Evolutionary conservation across 2,113 vertebrate genomes (phyloP).

Genomic region (Petaurus breviceps): DNA sequence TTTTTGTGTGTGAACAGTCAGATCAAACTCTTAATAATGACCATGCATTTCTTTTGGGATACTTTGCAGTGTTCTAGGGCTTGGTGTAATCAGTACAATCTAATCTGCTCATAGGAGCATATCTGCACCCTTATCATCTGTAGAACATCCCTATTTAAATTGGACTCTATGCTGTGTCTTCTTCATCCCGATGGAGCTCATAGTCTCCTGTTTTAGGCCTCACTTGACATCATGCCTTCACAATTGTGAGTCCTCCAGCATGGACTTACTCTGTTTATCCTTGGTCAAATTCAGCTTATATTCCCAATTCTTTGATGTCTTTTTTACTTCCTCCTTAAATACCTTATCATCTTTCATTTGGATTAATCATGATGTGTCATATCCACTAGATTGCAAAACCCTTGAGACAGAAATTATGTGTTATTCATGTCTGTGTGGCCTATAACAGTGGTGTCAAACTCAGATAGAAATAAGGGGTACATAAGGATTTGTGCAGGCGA

Average conservation of each 20-base stretch:
- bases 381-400: background rate
- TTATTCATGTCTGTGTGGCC: background rate
- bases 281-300: no score
- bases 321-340: no score
- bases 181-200: background rate
- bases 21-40: background rate
- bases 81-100: background rate
- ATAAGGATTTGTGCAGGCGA: background rate
- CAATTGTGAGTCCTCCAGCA: no score
- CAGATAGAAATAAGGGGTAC: background rate
- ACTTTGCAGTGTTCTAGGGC: background rate
- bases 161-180: background rate
- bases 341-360: no score
- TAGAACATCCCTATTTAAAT: background rate
- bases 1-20: background rate
- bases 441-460: background rate
- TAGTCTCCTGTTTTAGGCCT: background rate
- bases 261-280: no score
- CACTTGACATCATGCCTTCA: background rate
- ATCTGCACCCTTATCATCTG: background rate
- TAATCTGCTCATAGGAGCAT: background rate
- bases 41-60: background rate
- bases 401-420: background rate
- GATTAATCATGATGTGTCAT: background rate
- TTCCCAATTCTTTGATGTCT: no score